A percentile compares a stretch with the other conserved stretches of the same genome.
phyloP scores from a whole-genome alignment of 2,797 vertebrate genomes.

The Sphenopsis melanotis region DNA sequence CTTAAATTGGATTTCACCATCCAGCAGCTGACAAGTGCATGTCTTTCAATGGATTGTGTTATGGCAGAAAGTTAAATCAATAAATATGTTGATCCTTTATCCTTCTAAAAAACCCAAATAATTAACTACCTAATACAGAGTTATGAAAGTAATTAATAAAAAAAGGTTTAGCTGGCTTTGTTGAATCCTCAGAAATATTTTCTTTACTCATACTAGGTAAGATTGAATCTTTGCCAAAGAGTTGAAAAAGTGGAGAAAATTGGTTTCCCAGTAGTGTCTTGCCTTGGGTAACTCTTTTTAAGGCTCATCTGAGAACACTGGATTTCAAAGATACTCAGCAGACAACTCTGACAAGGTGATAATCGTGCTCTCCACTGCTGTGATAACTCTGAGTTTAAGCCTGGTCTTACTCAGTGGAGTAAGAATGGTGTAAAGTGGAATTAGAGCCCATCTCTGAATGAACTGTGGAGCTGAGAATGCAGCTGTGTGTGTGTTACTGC shows the following conservation, averaged over 20 bases:
- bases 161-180: background rate
- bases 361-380: fast-evolving
- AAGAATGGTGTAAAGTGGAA: background rate
- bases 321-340: background rate
- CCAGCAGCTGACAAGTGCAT: background rate
- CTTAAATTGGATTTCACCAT: background rate
- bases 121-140: background rate
- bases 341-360: background rate
- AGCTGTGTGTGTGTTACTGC: background rate
- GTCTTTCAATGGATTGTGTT: background rate
- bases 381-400: background rate
- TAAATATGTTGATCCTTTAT: background rate
- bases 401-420: background rate
- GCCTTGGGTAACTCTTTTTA: background rate
- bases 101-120: background rate
- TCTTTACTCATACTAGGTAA: background rate
- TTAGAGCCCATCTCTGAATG: background rate
- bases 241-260: background rate
- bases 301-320: background rate
- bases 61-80: background rate
- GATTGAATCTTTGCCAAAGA: background rate
- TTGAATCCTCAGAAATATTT: background rate
- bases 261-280: background rate
- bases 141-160: background rate
- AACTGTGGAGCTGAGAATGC: background rate